Evolutionary conservation across 2,113 vertebrate species (phyloP).

Genomic region (Micronycteris hirsuta): DNA sequence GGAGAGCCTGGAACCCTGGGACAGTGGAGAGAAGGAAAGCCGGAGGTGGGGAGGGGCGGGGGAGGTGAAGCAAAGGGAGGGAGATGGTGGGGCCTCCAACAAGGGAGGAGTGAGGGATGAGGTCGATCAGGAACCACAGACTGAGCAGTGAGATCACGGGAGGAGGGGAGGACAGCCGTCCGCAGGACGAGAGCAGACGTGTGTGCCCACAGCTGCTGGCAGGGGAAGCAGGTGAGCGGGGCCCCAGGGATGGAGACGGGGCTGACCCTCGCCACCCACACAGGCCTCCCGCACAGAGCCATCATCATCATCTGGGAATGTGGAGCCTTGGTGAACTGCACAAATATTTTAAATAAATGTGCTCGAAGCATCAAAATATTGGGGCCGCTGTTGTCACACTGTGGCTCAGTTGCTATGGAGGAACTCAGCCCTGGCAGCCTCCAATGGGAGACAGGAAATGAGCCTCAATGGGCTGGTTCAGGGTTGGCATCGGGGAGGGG

Average conservation of each 20-base stretch:
- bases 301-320: neutral
- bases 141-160: neutral
- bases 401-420: constrained; percentile 58
- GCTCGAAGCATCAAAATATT: constrained; percentile 53
- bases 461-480: neutral
- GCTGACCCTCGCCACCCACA: neutral
- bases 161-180: neutral
- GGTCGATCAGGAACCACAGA: neutral
- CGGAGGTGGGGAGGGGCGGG: too few relatives aligned
- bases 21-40: neutral
- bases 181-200: neutral
- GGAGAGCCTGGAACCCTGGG: neutral
- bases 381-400: constrained; percentile 39
- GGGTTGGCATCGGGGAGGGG: too few relatives aligned
- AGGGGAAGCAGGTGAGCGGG: neutral
- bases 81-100: neutral
- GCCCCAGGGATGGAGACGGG: too few relatives aligned
- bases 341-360: constrained; percentile 40
- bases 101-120: neutral
- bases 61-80: neutral
- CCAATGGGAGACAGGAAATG: neutral
- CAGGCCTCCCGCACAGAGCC: neutral
- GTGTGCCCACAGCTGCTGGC: neutral
- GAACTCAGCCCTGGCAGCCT: neutral
- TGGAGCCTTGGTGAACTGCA: neutral